Evolutionary conservation across 1,140 invertebrate species (phyloP).

Genomic region (Drosophila guanche): DNA sequence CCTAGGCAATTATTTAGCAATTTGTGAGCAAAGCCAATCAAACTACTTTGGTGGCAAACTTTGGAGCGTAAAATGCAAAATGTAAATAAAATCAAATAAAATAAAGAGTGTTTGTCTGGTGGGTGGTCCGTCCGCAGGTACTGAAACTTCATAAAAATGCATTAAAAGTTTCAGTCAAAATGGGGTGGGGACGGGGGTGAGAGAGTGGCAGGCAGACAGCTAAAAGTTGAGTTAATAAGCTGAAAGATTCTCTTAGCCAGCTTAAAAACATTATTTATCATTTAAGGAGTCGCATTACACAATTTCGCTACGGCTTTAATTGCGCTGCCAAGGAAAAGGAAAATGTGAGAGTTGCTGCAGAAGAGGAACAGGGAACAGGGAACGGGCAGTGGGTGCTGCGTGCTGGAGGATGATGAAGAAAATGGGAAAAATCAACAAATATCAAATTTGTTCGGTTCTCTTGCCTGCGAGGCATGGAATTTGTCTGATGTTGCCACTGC

Average conservation of each 20-base stretch:
- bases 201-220: conserved; percentile 5
- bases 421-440: conserved; percentile 50
- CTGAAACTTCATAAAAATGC: conserved; percentile 45
- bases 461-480: conserved; percentile 29
- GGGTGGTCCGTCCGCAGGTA: conserved; percentile 32
- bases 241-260: conserved; percentile 24
- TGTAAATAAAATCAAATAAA: conserved; percentile 65
- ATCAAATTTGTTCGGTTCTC: conserved; percentile 42
- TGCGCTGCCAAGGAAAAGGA: conserved; percentile 4
- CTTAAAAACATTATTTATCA: conserved; percentile 47
- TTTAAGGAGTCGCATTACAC: conserved; percentile 45
- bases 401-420: conserved; percentile 8
- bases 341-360: too few relatives aligned
- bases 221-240: conserved; percentile 46
- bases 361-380: not conserved
- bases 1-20: conserved; percentile 71
- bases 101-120: conserved; percentile 12
- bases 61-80: conserved; percentile 67
- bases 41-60: conserved; percentile 66
- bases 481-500: conserved; percentile 30
- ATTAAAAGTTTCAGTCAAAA: conserved; percentile 28
- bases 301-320: conserved; percentile 37
- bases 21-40: conserved; percentile 75
- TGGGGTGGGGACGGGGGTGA: not conserved
- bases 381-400: not conserved